Evolutionary conservation across 2,888 invertebrate genomes (phyloP).

Genomic region (Chymomyza caudatula): DNA sequence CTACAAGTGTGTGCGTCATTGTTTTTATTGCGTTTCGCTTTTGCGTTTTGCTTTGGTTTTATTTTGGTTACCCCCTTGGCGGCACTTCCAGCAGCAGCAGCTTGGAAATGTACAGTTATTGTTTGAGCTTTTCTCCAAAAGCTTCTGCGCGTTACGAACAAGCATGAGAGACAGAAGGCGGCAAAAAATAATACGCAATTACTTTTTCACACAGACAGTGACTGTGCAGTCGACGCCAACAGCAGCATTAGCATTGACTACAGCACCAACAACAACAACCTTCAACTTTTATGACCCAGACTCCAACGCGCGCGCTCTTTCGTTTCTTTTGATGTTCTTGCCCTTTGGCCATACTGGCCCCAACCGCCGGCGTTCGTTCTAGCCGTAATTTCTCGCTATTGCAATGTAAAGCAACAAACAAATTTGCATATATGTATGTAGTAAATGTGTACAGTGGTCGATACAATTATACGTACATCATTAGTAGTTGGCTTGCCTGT

Average conservation of each 20-base stretch:
- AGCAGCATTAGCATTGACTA: constrained; percentile 5
- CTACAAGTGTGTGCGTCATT: constrained; percentile 75
- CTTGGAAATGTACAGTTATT: constrained; percentile 66
- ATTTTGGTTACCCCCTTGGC: constrained; percentile 62
- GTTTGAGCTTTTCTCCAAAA: constrained; percentile 50
- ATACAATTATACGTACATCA: background rate
- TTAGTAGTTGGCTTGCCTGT: no score
- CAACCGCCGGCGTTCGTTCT: background rate
- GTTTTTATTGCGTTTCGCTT: constrained; percentile 73
- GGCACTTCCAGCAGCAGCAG: constrained; percentile 13
- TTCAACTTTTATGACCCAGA: background rate
- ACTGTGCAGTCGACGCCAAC: constrained; percentile 2
- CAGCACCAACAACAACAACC: background rate
- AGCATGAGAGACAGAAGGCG: constrained; percentile 20
- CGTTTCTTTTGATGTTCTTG: constrained; percentile 9
- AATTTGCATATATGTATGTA: background rate
- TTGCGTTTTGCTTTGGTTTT: constrained; percentile 62
- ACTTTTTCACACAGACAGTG: constrained; percentile 30
- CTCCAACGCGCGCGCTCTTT: background rate
- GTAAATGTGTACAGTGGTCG: background rate
- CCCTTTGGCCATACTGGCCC: background rate
- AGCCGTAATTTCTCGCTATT: constrained; percentile 7
- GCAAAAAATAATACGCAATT: constrained; percentile 63
- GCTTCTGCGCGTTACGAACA: constrained; percentile 36
- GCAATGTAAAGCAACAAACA: background rate